Percentiles rank a stretch among this genome's conserved stretches.
phyloP scores from a whole-genome alignment of 2,113 vertebrate genomes.

The Misgurnus mizolepis region DNA sequence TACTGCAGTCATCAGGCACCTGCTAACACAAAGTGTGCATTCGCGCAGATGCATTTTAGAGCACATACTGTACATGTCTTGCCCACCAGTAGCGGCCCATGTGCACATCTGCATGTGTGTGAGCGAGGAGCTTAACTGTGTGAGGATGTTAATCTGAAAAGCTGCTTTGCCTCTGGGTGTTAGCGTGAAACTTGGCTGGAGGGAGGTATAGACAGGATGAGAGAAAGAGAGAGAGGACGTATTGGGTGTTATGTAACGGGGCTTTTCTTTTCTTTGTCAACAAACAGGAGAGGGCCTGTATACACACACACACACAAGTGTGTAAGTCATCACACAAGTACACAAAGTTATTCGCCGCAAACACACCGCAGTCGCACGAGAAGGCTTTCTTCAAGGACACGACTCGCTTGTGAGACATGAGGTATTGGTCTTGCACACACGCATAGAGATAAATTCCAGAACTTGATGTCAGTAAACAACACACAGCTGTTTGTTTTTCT shows the following conservation, averaged over 20 bases:
- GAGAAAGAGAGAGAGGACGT: slow-evolving; percentile 36
- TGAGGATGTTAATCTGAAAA: slow-evolving; percentile 75
- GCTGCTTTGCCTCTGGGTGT: slow-evolving; percentile 71
- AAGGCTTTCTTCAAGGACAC: slow-evolving; percentile 26
- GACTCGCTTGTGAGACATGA: slow-evolving; percentile 12
- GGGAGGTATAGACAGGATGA: slow-evolving; percentile 27
- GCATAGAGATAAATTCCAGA: slow-evolving; percentile 10
- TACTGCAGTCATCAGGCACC: slow-evolving; percentile 2
- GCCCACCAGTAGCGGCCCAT: slow-evolving; percentile 11
- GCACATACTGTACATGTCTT: not conserved
- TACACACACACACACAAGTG: slow-evolving; percentile 26
- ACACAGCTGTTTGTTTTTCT: not conserved
- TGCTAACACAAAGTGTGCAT: not conserved
- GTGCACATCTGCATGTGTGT: slow-evolving; percentile 57
- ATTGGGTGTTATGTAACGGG: slow-evolving; percentile 65
- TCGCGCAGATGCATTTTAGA: slow-evolving; percentile 9
- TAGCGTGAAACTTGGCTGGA: slow-evolving; percentile 71
- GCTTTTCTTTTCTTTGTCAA: slow-evolving; percentile 57
- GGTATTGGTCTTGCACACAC: slow-evolving; percentile 11
- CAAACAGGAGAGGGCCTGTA: slow-evolving; percentile 47
- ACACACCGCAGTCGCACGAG: slow-evolving; percentile 11
- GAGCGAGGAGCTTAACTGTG: slow-evolving; percentile 58
- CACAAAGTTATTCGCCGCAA: slow-evolving; percentile 22
- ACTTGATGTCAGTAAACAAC: not conserved
- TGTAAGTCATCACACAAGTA: slow-evolving; percentile 1